Percentiles rank a stretch among this genome's conserved stretches.
Evolutionary conservation across 1,140 invertebrate genomes (phyloP).

Genomic region (Nasonia giraulti): DNA sequence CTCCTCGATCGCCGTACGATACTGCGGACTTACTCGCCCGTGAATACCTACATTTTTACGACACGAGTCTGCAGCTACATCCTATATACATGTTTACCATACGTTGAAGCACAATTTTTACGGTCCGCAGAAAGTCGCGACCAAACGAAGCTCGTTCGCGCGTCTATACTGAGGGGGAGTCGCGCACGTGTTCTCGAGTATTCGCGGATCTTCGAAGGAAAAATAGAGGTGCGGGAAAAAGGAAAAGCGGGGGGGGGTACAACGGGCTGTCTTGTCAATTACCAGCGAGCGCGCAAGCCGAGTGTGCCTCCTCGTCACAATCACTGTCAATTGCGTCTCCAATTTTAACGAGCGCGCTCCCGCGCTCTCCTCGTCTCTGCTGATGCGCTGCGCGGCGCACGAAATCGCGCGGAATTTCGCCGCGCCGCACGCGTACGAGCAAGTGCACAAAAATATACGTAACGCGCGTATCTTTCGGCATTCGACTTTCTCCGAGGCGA

Average conservation of each 20-base stretch:
- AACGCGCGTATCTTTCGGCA: not conserved
- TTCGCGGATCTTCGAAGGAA: not conserved
- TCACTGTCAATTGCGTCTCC: slow-evolving; percentile 57
- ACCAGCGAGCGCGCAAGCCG: slow-evolving; percentile 38
- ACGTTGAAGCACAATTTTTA: too few relatives aligned
- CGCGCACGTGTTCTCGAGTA: slow-evolving; percentile 14
- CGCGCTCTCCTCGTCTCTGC: not conserved
- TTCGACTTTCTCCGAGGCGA: too few relatives aligned
- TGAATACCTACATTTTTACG: slow-evolving; percentile 45
- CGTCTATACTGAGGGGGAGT: not conserved
- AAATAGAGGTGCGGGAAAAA: too few relatives aligned
- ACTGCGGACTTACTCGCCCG: not conserved
- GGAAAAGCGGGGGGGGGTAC: too few relatives aligned
- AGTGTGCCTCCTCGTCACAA: slow-evolving; percentile 52
- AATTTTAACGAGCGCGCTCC: slow-evolving; percentile 53
- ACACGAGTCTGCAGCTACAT: not conserved
- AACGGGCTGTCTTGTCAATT: slow-evolving; percentile 56
- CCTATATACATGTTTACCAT: too few relatives aligned
- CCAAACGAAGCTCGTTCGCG: not conserved
- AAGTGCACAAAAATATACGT: too few relatives aligned
- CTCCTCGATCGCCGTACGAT: not conserved
- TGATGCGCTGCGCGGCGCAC: too few relatives aligned
- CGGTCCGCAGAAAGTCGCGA: not conserved
- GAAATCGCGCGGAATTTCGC: slow-evolving; percentile 21
- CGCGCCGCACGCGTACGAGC: too few relatives aligned